Evolutionary conservation across 2,888 invertebrate genomes (phyloP).

Genomic region (Cotesia congregata): DNA sequence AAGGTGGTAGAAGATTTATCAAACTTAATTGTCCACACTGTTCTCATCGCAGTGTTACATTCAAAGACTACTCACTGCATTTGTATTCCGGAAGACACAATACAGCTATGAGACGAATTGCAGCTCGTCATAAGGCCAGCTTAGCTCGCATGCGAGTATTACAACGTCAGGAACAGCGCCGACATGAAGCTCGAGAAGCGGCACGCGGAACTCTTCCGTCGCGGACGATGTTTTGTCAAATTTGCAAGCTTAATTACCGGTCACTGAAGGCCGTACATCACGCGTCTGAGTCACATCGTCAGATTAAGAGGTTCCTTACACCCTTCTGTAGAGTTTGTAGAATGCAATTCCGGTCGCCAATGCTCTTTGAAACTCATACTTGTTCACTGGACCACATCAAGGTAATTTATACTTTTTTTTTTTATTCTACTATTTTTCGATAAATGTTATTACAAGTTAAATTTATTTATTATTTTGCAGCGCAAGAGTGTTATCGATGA

Average conservation of each 20-base stretch:
- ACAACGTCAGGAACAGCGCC: slow-evolving; percentile 85
- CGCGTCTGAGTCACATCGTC: slow-evolving; percentile 83
- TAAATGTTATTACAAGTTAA: slow-evolving; percentile 36
- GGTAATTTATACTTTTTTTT: slow-evolving; percentile 71
- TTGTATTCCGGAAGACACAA: slow-evolving; percentile 80
- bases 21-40: slow-evolving; percentile 85
- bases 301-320: slow-evolving; percentile 88
- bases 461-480: slow-evolving; percentile 64
- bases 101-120: slow-evolving; percentile 81
- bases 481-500: slow-evolving; percentile 73
- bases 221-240: slow-evolving; percentile 80
- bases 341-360: slow-evolving; percentile 84
- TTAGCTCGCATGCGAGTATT: slow-evolving; percentile 83
- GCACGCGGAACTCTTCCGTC: slow-evolving; percentile 75
- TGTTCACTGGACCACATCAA: slow-evolving; percentile 86
- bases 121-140: slow-evolving; percentile 81
- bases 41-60: slow-evolving; percentile 80
- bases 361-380: slow-evolving; percentile 88
- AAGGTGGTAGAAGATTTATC: slow-evolving; percentile 74
- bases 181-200: slow-evolving; percentile 79
- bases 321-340: slow-evolving; percentile 86
- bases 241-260: slow-evolving; percentile 83
- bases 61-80: slow-evolving; percentile 82
- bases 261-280: slow-evolving; percentile 85
- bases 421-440: slow-evolving; percentile 15